phyloP scores from a whole-genome alignment of 2,797 vertebrate genomes.

The Simalia tracyae region DNA sequence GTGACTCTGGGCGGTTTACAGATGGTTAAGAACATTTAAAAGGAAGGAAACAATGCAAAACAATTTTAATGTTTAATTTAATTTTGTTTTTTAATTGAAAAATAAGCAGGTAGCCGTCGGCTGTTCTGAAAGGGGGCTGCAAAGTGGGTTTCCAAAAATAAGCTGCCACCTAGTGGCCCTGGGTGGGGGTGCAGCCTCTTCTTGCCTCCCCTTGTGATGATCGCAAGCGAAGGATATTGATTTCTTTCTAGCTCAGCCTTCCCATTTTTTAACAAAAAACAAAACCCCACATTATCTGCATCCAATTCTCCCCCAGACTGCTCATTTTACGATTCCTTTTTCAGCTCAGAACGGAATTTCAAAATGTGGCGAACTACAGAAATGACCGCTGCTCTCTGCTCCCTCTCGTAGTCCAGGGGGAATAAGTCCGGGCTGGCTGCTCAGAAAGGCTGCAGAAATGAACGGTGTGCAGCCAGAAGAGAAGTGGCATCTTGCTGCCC shows the following conservation, averaged over 20 bases:
- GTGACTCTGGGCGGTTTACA: neutral
- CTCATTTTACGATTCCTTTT: neutral
- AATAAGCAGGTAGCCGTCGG: neutral
- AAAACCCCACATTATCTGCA: neutral
- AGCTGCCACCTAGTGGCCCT: slow-evolving; percentile 53
- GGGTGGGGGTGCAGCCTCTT: neutral
- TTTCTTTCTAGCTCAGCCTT: neutral
- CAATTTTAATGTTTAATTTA: neutral
- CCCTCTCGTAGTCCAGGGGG: neutral
- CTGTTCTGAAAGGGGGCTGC: neutral
- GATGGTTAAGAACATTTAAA: neutral
- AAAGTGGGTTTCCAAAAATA: neutral
- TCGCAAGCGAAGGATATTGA: neutral
- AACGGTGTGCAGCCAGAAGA: neutral
- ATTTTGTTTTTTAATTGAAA: neutral
- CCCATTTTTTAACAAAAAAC: neutral
- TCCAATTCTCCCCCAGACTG: neutral
- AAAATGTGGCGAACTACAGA: neutral
- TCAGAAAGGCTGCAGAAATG: neutral
- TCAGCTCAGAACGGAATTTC: neutral
- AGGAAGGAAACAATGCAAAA: neutral
- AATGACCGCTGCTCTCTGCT: neutral
- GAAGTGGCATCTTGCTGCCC: neutral
- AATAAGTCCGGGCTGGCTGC: neutral
- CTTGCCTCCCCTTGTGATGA: neutral